These are phyloP conservation scores for Ctena decussata DNA, from an alignment of 2,888 invertebrate genomes.

Conservation along the genomic window DNA sequence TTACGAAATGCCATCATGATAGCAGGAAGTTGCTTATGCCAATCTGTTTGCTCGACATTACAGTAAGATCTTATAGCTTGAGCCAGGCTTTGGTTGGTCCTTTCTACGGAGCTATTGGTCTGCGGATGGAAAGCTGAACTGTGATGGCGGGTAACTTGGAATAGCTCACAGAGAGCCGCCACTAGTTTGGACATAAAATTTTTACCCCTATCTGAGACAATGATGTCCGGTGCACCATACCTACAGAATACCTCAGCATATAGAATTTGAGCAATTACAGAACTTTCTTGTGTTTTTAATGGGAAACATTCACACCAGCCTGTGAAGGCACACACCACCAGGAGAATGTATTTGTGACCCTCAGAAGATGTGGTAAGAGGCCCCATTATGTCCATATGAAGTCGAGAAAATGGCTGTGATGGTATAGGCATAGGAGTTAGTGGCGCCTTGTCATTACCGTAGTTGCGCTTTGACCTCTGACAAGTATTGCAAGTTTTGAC, in stretches of 20 bases:
- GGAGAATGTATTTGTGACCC: constrained; percentile 52
- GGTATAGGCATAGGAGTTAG: constrained; percentile 28
- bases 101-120: constrained; percentile 48
- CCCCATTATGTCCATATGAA: constrained; percentile 60
- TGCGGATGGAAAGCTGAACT: too few relatives aligned
- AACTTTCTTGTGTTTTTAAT: constrained; percentile 43
- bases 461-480: constrained; percentile 34
- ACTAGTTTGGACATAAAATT: constrained; percentile 62
- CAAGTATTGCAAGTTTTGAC: constrained; percentile 44
- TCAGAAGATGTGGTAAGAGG: constrained; percentile 35
- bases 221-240: constrained; percentile 49
- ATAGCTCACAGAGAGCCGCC: constrained; percentile 60
- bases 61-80: constrained; percentile 56
- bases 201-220: constrained; percentile 59
- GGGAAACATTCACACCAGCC: constrained; percentile 29
- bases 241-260: constrained; percentile 59
- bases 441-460: constrained; percentile 37
- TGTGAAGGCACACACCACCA: constrained; percentile 37
- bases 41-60: constrained; percentile 48
- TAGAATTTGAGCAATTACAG: constrained; percentile 54
- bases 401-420: constrained; percentile 23
- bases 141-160: constrained; percentile 52
- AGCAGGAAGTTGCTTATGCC: constrained; percentile 43
- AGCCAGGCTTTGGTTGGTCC: constrained; percentile 46
- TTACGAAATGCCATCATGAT: constrained; percentile 60